Conservation (phyloP, 2,888 invertebrate genomes). For the Harpalus rufipes region DNA sequence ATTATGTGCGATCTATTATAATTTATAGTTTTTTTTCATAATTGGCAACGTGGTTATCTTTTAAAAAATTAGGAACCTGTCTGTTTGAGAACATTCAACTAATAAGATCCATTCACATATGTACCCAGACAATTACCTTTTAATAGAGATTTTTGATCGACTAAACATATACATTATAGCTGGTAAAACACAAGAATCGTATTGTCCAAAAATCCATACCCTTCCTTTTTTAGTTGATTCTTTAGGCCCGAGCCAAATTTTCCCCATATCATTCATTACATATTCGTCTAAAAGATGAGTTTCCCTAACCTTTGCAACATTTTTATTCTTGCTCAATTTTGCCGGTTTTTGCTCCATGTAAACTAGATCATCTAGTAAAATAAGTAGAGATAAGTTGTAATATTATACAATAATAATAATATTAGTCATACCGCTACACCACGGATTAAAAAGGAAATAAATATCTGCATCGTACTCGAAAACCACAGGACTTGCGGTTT, state of each 20-base stretch:
- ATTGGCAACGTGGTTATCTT: too few species aligned
- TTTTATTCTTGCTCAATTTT: too few species aligned
- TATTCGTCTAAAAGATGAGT: conserved; percentile 83
- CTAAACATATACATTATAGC: conserved; percentile 86
- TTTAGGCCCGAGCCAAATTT: conserved; percentile 89
- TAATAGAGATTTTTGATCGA: conserved; percentile 81
- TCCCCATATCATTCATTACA: conserved; percentile 88
- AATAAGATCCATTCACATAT: too few species aligned
- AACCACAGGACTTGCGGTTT: conserved; percentile 75
- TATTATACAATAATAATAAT: conserved; percentile 6
- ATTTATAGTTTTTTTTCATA: too few species aligned
- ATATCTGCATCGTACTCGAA: conserved; percentile 84
- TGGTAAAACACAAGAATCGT: conserved; percentile 84
- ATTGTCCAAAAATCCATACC: conserved; percentile 92
- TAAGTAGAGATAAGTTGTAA: not conserved
- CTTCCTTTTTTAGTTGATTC: conserved; percentile 84
- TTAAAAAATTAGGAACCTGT: too few species aligned
- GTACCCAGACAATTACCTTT: conserved; percentile 75
- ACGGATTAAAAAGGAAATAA: conserved; percentile 90
- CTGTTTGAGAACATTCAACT: too few species aligned
- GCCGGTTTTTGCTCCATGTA: conserved; percentile 85
- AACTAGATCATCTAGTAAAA: conserved; percentile 84
- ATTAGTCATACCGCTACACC: conserved; percentile 84
- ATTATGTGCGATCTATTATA: too few species aligned
- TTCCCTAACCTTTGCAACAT: too few species aligned